These are phyloP conservation scores for Bovichtus variegatus DNA, from an alignment of 2,797 vertebrate species.

Conservation along the genomic window DNA sequence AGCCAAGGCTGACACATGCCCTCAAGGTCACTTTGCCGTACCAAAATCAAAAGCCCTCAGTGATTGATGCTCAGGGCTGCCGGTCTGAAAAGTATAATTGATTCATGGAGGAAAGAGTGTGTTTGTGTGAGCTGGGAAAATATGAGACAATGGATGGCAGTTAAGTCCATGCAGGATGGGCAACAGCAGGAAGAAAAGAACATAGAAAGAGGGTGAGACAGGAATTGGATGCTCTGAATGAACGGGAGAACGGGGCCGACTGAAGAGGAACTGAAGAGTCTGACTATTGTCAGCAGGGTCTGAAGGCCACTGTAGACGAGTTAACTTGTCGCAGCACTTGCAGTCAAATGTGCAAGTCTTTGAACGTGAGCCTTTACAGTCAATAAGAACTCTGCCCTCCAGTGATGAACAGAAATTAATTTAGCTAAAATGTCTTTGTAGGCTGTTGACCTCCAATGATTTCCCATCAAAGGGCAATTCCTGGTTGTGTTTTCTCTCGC, in stretches of 20 bases:
- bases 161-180: neutral
- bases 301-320: conserved; percentile 2
- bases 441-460: conserved; percentile 22
- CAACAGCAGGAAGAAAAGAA: neutral
- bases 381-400: conserved; percentile 16
- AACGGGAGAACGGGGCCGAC: neutral
- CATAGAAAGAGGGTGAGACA: neutral
- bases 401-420: conserved; percentile 12
- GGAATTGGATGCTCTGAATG: neutral
- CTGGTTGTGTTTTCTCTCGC: conserved; percentile 1
- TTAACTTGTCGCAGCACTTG: conserved; percentile 18
- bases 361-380: conserved; percentile 24
- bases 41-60: conserved; percentile 45
- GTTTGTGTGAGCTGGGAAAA: conserved; percentile 11
- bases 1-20: conserved; percentile 43
- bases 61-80: conserved; percentile 37
- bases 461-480: conserved; percentile 16
- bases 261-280: neutral
- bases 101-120: conserved; percentile 13
- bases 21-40: conserved; percentile 57
- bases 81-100: conserved; percentile 30
- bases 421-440: conserved; percentile 17
- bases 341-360: conserved; percentile 5
- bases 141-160: neutral
- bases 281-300: conserved; percentile 3